Conservation (phyloP, 2,888 invertebrate genomes). For the Stictocephala bisonia region DNA sequence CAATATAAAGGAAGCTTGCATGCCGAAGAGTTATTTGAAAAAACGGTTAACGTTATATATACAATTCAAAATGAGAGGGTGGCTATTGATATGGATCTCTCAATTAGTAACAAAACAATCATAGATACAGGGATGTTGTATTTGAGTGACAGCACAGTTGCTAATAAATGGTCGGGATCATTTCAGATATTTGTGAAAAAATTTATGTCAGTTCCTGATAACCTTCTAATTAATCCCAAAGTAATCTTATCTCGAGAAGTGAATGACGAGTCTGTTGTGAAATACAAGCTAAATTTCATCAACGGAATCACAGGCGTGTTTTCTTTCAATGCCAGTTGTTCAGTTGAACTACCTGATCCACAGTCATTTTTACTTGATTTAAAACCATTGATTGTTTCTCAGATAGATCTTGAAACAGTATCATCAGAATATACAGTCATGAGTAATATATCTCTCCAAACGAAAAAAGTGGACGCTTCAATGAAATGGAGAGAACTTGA, state of each 20-base stretch:
- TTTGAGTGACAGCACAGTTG: too few species aligned
- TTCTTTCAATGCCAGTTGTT: not conserved
- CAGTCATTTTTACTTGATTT: not conserved
- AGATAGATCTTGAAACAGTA: not conserved
- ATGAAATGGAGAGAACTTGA: not conserved
- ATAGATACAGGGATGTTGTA: too few species aligned
- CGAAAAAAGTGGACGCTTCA: not conserved
- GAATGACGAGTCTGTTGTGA: not conserved
- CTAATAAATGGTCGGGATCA: not conserved
- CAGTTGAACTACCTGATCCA: not conserved
- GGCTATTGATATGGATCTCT: too few species aligned
- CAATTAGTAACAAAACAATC: too few species aligned
- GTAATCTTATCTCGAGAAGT: not conserved
- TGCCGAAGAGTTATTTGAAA: too few species aligned
- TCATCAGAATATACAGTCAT: not conserved
- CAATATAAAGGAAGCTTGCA: too few species aligned
- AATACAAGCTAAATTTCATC: not conserved
- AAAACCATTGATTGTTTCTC: not conserved
- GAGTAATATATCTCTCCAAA: not conserved
- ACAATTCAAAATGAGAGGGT: too few species aligned
- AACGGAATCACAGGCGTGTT: not conserved
- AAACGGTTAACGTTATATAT: too few species aligned
- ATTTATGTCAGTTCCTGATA: not conserved
- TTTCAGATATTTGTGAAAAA: not conserved
- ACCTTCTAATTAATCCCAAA: slow-evolving; percentile 17